A percentile compares a stretch with the other conserved stretches of the same genome.
These are phyloP conservation scores for Caiman crocodilus DNA, from an alignment of 2,797 vertebrate genomes.

Conservation along the genomic window DNA sequence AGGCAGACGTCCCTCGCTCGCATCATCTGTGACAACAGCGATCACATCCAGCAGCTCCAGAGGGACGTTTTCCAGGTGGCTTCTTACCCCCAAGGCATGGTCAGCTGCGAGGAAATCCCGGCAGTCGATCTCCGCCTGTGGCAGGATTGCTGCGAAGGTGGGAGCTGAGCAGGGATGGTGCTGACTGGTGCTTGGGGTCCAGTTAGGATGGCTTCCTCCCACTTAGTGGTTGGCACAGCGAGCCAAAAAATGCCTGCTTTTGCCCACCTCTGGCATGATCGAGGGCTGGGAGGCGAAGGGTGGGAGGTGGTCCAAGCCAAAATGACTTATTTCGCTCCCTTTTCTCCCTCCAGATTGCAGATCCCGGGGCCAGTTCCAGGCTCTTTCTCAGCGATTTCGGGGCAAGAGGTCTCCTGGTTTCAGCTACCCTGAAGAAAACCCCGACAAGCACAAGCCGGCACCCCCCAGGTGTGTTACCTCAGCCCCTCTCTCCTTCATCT, in stretches of 20 bases:
- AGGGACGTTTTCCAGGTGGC: conserved; percentile 76
- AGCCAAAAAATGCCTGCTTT: neutral
- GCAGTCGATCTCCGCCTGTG: conserved; percentile 74
- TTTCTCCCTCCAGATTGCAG: conserved; percentile 70
- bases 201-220: neutral
- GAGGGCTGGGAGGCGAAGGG: neutral
- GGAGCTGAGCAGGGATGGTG: neutral
- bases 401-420: conserved; percentile 75
- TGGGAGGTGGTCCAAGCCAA: neutral
- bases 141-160: conserved; percentile 82
- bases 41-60: conserved; percentile 78
- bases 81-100: conserved; percentile 74
- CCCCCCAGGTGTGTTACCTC: conserved; percentile 56
- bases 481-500: neutral
- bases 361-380: conserved; percentile 69
- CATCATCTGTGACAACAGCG: conserved; percentile 81
- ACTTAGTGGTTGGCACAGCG: too few species aligned
- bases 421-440: conserved; percentile 79
- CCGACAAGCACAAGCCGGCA: conserved; percentile 25
- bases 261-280: neutral
- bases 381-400: conserved; percentile 74
- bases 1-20: conserved; percentile 76
- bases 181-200: accelerated
- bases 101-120: conserved; percentile 69
- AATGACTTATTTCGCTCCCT: neutral